Conservation (phyloP, 1,140 invertebrate genomes). For the Eurytemora carolleeae region DNA sequence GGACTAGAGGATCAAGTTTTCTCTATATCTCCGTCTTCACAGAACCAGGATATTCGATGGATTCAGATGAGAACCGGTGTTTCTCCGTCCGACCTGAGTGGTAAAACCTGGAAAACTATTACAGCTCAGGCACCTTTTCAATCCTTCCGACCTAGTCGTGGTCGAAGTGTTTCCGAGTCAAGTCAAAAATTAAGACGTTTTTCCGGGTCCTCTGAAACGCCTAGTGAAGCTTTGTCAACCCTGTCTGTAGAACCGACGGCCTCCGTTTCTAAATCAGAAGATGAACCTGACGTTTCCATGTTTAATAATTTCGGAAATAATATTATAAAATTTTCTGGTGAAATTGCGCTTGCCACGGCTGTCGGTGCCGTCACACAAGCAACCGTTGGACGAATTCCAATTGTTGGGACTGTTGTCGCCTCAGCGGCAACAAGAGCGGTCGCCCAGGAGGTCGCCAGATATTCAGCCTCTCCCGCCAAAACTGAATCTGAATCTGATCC, state of each 20-base stretch:
- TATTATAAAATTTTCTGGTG: background rate
- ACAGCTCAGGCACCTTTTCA: constrained; percentile 7
- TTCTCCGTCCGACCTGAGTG: constrained; percentile 49
- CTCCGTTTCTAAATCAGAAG: too few species aligned
- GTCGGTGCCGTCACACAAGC: background rate
- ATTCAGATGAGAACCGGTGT: constrained; percentile 41
- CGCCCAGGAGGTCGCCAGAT: background rate
- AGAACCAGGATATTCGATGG: too few species aligned
- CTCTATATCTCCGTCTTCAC: too few species aligned
- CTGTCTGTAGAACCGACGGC: too few species aligned
- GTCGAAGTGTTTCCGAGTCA: background rate
- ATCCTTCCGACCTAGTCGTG: background rate
- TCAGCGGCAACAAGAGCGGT: background rate
- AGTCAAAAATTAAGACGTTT: background rate
- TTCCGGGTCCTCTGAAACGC: too few species aligned
- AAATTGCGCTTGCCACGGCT: background rate
- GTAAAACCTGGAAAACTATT: constrained; percentile 54
- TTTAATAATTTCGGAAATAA: constrained; percentile 1
- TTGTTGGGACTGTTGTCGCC: background rate
- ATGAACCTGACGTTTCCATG: too few species aligned
- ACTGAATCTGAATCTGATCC: background rate
- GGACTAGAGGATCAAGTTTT: constrained; percentile 64
- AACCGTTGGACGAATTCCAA: constrained; percentile 7
- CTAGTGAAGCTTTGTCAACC: too few species aligned
- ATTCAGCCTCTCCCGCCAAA: background rate